phyloP scores from a whole-genome alignment of 2,888 invertebrate species.

The Thumatha senex region DNA sequence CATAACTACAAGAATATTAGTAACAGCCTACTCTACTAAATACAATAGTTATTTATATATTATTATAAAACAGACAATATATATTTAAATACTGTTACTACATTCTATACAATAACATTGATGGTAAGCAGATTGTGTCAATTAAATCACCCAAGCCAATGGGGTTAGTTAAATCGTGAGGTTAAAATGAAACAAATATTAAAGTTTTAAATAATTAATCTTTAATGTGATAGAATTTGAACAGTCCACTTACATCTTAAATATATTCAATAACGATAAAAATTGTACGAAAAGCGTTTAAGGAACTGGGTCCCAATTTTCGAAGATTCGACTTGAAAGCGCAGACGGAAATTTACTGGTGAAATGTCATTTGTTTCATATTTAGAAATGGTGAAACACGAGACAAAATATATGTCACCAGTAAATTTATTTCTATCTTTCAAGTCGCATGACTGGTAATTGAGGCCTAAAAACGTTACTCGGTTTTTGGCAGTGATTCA shows the following conservation, averaged over 20 bases:
- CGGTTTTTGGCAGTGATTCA: slow-evolving; percentile 30
- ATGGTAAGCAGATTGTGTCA: slow-evolving; percentile 77
- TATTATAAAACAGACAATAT: background rate
- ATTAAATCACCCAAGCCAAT: slow-evolving; percentile 65
- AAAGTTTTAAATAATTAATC: slow-evolving; percentile 46
- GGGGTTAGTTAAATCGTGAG: slow-evolving; percentile 37
- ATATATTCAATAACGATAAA: slow-evolving; percentile 38
- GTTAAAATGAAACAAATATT: slow-evolving; percentile 62
- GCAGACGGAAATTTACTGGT: too few species aligned
- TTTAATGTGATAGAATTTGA: slow-evolving; percentile 79
- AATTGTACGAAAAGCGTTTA: slow-evolving; percentile 41
- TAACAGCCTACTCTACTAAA: too few species aligned
- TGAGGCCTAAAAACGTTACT: slow-evolving; percentile 21
- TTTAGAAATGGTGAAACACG: too few species aligned
- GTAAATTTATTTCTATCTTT: too few species aligned
- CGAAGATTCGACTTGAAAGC: too few species aligned
- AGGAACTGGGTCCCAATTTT: too few species aligned
- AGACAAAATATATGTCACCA: too few species aligned
- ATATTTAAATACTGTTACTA: slow-evolving; percentile 20
- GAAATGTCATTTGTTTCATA: too few species aligned
- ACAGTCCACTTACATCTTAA: slow-evolving; percentile 76
- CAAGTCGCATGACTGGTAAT: too few species aligned
- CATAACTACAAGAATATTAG: too few species aligned
- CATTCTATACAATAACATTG: slow-evolving; percentile 16
- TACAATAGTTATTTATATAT: too few species aligned